A percentile compares a stretch with the other conserved stretches of the same genome.
These are phyloP conservation scores for Telmatherina bonti DNA, from an alignment of 2,797 vertebrate genomes.

Conservation along the genomic window DNA sequence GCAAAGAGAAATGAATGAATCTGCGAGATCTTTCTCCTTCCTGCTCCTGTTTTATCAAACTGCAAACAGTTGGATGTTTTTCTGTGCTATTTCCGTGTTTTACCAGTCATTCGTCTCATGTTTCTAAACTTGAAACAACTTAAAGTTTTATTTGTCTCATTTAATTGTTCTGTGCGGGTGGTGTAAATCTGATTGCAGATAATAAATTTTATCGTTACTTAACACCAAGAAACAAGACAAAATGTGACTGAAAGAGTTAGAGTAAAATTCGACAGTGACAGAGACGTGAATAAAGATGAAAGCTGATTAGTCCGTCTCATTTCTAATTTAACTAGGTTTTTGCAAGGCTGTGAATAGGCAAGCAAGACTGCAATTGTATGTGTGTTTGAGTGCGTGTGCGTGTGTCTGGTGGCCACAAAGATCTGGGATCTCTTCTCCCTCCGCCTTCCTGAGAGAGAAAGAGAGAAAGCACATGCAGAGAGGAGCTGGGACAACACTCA, in stretches of 20 bases:
- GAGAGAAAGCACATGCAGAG: conserved; percentile 60
- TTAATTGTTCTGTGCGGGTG: neutral
- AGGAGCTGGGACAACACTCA: conserved; percentile 63
- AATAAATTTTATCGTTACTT: neutral
- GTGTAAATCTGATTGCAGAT: neutral
- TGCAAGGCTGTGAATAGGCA: conserved; percentile 30
- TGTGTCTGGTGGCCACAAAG: conserved; percentile 51
- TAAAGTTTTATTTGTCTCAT: neutral
- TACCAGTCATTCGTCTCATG: neutral
- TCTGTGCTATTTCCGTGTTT: too few species aligned
- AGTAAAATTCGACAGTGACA: neutral
- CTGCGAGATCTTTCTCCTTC: conserved; percentile 1
- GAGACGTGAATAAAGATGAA: conserved; percentile 47
- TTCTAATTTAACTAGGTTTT: conserved; percentile 60
- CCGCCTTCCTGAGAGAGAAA: conserved; percentile 29
- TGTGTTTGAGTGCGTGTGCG: conserved; percentile 23
- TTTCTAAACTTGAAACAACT: neutral
- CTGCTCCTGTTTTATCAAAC: conserved; percentile 13
- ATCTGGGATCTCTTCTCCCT: conserved; percentile 51
- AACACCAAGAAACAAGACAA: neutral
- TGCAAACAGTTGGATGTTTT: neutral
- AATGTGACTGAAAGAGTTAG: neutral
- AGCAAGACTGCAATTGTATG: conserved; percentile 31
- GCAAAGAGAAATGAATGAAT: conserved; percentile 9
- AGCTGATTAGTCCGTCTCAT: conserved; percentile 48